Evolutionary conservation across 2,888 invertebrate genomes (phyloP).

Genomic region (Exocentrus adspersus): DNA sequence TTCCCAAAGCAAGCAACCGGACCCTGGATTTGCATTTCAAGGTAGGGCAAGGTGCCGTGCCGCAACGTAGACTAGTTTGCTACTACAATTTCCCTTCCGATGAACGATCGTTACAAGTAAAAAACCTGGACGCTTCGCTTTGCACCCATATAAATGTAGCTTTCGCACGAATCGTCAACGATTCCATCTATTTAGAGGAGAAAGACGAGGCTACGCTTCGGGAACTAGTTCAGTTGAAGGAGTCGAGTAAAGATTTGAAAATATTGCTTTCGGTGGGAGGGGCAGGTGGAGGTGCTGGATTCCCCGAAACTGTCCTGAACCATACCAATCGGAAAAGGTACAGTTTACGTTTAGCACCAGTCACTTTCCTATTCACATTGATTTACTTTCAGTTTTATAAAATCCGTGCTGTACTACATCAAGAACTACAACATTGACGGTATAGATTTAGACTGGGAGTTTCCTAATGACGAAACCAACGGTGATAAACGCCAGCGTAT

Average conservation of each 20-base stretch:
- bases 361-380: no score
- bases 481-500: constrained; percentile 69
- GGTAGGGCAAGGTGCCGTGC: constrained; percentile 20
- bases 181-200: constrained; percentile 68
- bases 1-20: constrained; percentile 37
- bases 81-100: constrained; percentile 73
- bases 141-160: constrained; percentile 88
- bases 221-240: constrained; percentile 65
- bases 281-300: constrained; percentile 69
- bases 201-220: constrained; percentile 50
- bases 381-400: constrained; percentile 65
- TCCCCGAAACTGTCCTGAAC: constrained; percentile 76
- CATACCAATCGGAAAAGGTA: constrained; percentile 74
- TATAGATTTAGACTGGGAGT: constrained; percentile 88
- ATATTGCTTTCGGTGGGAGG: constrained; percentile 83
- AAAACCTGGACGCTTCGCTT: constrained; percentile 72
- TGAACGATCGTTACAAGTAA: constrained; percentile 49
- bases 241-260: constrained; percentile 73
- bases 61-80: constrained; percentile 67
- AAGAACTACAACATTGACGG: constrained; percentile 72
- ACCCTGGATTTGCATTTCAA: constrained; percentile 39
- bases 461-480: constrained; percentile 70
- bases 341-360: constrained; percentile 9
- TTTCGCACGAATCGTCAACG: constrained; percentile 74
- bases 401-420: constrained; percentile 65